Base-by-base conservation (phyloP, 1,140 invertebrate species). In the Lasaia peninsularis region DNA sequence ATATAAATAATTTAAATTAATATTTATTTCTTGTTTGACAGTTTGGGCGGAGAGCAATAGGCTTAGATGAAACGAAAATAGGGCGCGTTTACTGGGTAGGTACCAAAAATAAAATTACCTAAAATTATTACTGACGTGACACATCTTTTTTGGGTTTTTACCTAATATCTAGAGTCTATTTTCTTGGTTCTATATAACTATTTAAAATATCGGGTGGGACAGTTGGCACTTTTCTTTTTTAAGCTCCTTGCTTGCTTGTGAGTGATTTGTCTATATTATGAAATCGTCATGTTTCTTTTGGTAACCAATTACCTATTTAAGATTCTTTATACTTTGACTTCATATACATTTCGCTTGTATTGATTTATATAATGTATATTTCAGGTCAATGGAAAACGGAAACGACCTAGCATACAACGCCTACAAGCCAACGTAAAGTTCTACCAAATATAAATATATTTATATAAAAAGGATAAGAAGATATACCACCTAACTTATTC, bases 341-440 rank as follows among this genome's bases (percentile, higher is more conserved):
- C 33, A 21, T 16, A 12, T 14, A 32, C 12, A 31, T 24, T 16
- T 7, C 4, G 8, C 24, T 5, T 4, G 24, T 28, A n/a, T 12
- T 37, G 2, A 12, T 50, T 51, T 48, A 33, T 60, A 34, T 40
- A 54, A 60, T 51, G 61, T 69, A 58, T 20, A 11, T 83, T 83
- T 10, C 80, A 88, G 85, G 73, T 84, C 92, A 33, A 86, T 92
- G 60, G 90, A 91, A 64, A 91, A 92, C 53, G 86, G 90, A 31
- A 90, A 92, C 37, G 91, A 91, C 73, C 73, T 93, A 71, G 92
- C 92, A 49, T 93, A 93, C 81, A 92, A 86, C 62, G 92, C 91
- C 37, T 92, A 93, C 84, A 89, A 54, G 52, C 34, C 90, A 56
- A 86, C 85, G 60, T 88, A 73, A 78, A 62, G 60, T 40, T 40